phyloP scores from a whole-genome alignment of 1,140 invertebrate species.

The Diorhabda carinulata region DNA sequence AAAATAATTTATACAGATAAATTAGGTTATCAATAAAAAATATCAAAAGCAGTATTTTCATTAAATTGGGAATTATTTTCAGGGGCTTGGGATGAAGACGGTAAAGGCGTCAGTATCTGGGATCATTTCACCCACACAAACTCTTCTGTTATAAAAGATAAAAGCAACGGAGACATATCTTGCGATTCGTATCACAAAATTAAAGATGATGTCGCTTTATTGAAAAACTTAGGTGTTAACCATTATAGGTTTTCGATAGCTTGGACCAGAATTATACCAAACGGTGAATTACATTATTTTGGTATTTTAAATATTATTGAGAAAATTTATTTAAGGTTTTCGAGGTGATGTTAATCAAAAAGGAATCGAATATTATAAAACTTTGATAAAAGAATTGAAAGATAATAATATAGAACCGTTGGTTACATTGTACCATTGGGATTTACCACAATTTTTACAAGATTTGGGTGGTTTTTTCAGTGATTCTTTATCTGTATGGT shows the following conservation, averaged over 20 bases:
- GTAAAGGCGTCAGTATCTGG: conserved; percentile 34
- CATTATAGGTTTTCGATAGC: conserved; percentile 59
- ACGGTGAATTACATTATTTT: conserved; percentile 12
- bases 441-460: conserved; percentile 15
- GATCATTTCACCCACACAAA: conserved; percentile 46
- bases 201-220: conserved; percentile 52
- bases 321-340: conserved; percentile 3
- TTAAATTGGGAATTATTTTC: not conserved
- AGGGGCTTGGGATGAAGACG: not conserved
- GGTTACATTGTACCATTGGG: conserved; percentile 14
- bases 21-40: too few species aligned
- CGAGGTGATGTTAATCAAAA: conserved; percentile 5
- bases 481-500: not conserved
- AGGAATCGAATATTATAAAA: conserved; percentile 17
- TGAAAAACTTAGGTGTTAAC: conserved; percentile 51
- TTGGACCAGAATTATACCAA: conserved; percentile 52
- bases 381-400: conserved; percentile 15
- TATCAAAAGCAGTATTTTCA: too few species aligned
- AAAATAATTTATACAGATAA: too few species aligned
- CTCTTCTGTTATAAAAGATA: conserved; percentile 52
- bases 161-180: conserved; percentile 52
- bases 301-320: conserved; percentile 7
- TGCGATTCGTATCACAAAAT: conserved; percentile 59
- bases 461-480: conserved; percentile 11
- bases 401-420: conserved; percentile 15